A percentile compares a stretch with the other conserved stretches of the same genome.
These are phyloP conservation scores for Nansenia antarctica DNA, from an alignment of 2,113 vertebrate genomes.

Conservation along the genomic window DNA sequence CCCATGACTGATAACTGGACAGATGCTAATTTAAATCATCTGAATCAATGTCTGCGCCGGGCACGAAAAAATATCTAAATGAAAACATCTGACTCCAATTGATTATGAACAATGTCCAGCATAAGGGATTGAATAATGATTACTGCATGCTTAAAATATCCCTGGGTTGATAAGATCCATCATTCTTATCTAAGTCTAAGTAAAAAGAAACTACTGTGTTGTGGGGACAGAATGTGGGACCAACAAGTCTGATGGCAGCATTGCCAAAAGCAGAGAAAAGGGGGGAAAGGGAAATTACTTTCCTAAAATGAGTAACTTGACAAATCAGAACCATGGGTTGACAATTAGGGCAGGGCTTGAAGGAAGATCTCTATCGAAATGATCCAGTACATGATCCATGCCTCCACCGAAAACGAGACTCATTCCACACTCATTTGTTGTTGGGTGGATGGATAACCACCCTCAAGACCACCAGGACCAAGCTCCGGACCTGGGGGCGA, in stretches of 20 bases:
- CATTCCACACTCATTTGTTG: background rate
- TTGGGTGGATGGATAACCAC: too few relatives aligned
- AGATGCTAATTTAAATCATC: constrained; percentile 79
- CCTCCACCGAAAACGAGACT: constrained; percentile 3
- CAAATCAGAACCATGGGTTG: constrained; percentile 34
- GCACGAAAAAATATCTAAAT: constrained; percentile 71
- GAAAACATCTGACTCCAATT: constrained; percentile 81
- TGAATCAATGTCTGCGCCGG: constrained; percentile 69
- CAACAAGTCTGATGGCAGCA: constrained; percentile 30
- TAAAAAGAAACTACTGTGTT: constrained; percentile 41
- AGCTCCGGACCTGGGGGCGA: too few relatives aligned
- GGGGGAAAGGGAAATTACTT: background rate
- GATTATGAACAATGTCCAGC: constrained; percentile 71
- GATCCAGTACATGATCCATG: constrained; percentile 8
- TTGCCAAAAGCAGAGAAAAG: background rate
- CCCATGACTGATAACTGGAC: constrained; percentile 72
- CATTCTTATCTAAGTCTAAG: constrained; percentile 48
- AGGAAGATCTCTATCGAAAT: background rate
- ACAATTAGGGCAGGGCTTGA: constrained; percentile 7
- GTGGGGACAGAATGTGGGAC: constrained; percentile 11
- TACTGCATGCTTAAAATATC: constrained; percentile 66
- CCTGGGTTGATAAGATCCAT: constrained; percentile 60
- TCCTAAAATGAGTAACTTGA: constrained; percentile 17
- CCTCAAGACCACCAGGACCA: too few relatives aligned
- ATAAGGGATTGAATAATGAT: constrained; percentile 56